phyloP scores from a whole-genome alignment of 2,797 vertebrate species.

The Micromesistius poutassou region DNA sequence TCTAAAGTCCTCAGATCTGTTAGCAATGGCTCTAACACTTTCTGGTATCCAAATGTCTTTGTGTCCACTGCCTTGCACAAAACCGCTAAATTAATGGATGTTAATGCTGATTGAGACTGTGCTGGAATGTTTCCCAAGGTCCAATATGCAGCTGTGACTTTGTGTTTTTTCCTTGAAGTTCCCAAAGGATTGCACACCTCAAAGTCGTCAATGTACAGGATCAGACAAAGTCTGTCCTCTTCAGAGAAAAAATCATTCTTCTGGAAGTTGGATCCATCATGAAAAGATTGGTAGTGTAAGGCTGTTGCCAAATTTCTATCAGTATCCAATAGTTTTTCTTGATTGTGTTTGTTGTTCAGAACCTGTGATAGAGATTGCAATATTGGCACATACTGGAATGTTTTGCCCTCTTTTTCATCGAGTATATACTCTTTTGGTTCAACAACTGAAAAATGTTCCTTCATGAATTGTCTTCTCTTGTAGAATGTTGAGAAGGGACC shows the following conservation, averaged over 20 bases:
- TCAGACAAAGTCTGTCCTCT: not conserved
- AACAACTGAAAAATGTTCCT: constrained; percentile 23
- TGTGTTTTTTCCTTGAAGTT: not conserved
- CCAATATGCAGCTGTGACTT: not conserved
- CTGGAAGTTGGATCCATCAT: constrained; percentile 5
- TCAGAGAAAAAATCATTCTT: constrained; percentile 10
- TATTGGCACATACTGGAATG: constrained; percentile 15
- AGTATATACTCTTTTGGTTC: constrained; percentile 19
- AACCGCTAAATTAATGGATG: constrained; percentile 25
- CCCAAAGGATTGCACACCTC: not conserved
- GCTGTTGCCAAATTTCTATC: not conserved
- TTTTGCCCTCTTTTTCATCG: constrained; percentile 5
- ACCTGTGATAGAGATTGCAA: constrained; percentile 13
- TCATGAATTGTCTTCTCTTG: constrained; percentile 28
- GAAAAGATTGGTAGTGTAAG: constrained; percentile 13
- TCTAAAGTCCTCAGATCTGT: constrained; percentile 7
- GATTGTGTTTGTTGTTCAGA: not conserved
- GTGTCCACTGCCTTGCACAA: constrained; percentile 19
- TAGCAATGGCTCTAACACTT: constrained; percentile 24
- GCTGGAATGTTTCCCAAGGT: not conserved
- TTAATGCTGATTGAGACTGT: constrained; percentile 6
- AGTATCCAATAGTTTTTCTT: constrained; percentile 21
- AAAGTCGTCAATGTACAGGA: not conserved
- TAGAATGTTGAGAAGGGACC: constrained; percentile 26
- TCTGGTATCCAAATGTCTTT: constrained; percentile 22